Percentiles rank a stretch among this genome's conserved stretches.
phyloP scores from a whole-genome alignment of 1,140 invertebrate species.

The Coenobita brevimanus region DNA sequence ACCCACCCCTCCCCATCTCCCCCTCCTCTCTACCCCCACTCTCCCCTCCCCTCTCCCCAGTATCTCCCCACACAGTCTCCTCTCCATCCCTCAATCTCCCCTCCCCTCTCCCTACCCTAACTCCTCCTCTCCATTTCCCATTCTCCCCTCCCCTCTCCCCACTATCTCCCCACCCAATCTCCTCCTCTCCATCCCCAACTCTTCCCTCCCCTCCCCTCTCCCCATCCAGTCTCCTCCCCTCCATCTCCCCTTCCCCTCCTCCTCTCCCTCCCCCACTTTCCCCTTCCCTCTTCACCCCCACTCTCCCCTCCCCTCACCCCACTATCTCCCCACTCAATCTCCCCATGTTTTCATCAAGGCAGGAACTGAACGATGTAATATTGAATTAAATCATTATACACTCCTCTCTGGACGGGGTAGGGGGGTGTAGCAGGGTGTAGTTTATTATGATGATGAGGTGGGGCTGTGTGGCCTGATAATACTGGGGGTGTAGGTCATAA shows the following conservation, averaged over 20 bases:
- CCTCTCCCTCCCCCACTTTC: not conserved
- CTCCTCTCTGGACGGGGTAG: too few relatives aligned
- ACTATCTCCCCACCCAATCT: too few relatives aligned
- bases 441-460: too few relatives aligned
- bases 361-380: too few relatives aligned
- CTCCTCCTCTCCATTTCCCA: not conserved
- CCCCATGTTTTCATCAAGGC: not conserved
- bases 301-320: not conserved
- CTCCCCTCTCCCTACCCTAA: not conserved
- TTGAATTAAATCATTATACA: too few relatives aligned
- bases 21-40: not conserved
- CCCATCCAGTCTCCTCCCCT: not conserved
- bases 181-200: not conserved
- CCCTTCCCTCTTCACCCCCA: not conserved
- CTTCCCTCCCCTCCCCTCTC: not conserved
- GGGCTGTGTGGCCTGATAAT: too few relatives aligned
- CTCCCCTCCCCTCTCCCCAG: not conserved
- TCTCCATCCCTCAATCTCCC: not conserved
- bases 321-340: not conserved
- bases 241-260: not conserved
- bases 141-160: not conserved
- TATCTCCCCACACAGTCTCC: too few relatives aligned
- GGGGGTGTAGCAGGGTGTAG: too few relatives aligned
- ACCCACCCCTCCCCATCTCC: too few relatives aligned
- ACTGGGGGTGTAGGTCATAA: too few relatives aligned